These are phyloP conservation scores for Pavo muticus DNA, from an alignment of 2,113 vertebrate genomes.

Conservation along the genomic window DNA sequence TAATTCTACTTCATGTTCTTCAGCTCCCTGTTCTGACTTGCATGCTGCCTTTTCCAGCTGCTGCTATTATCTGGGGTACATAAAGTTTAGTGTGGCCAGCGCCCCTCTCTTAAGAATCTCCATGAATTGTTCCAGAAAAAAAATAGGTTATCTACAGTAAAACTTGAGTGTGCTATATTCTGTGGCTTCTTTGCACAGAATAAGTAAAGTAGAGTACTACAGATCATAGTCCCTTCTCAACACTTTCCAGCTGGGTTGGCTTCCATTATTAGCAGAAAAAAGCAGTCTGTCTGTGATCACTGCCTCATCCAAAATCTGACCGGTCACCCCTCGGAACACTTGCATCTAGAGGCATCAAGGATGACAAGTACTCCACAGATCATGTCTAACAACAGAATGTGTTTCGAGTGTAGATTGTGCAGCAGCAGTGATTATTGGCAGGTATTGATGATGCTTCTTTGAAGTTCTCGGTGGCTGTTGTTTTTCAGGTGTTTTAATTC, in stretches of 20 bases:
- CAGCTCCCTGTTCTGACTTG: neutral
- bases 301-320: neutral
- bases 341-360: neutral
- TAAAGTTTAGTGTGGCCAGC: neutral
- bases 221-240: neutral
- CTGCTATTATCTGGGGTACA: neutral
- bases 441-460: neutral
- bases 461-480: neutral
- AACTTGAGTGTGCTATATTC: neutral
- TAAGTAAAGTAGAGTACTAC: neutral
- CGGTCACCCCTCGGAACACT: neutral
- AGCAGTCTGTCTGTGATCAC: neutral
- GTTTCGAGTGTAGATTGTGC: neutral
- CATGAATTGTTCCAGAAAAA: neutral
- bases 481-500: neutral
- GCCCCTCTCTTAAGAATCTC: neutral
- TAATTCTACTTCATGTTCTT: neutral
- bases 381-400: neutral
- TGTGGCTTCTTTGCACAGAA: neutral
- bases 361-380: neutral
- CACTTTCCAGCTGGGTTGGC: neutral
- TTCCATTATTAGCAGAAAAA: neutral
- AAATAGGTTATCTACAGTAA: neutral
- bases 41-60: neutral
- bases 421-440: neutral